A percentile compares a stretch with the other conserved stretches of the same genome.
Conservation (phyloP, 2,113 vertebrate genomes). For the Accipiter cooperii region DNA sequence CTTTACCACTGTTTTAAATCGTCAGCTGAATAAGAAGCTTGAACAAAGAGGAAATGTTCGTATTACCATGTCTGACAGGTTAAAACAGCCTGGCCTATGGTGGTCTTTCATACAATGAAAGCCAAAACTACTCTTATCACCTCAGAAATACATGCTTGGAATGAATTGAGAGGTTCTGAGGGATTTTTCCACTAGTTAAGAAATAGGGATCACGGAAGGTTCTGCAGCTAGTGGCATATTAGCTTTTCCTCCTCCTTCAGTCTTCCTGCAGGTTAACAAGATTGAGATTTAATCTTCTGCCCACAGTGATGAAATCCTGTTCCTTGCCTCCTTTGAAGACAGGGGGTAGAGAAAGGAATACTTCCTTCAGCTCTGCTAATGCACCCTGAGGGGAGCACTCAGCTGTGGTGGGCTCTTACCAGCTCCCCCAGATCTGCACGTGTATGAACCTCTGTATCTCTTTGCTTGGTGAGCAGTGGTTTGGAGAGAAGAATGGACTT, state of each 20-base stretch:
- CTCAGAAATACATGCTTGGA: neutral
- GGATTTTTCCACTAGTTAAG: neutral
- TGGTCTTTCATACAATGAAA: neutral
- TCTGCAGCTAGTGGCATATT: neutral
- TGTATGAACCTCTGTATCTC: neutral
- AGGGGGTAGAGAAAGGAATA: neutral
- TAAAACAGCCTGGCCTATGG: neutral
- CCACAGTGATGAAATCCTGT: neutral
- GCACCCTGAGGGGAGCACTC: neutral
- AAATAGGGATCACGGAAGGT: neutral
- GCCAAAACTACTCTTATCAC: neutral
- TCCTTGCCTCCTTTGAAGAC: neutral
- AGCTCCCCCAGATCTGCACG: neutral
- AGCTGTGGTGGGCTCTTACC: neutral
- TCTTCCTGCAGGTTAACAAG: neutral
- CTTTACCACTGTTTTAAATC: neutral
- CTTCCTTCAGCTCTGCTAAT: neutral
- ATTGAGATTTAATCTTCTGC: neutral
- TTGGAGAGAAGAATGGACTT: neutral
- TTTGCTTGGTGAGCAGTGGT: neutral
- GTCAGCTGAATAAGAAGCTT: neutral
- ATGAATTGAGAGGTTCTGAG: neutral
- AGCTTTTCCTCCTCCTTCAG: neutral
- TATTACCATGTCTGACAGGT: neutral
- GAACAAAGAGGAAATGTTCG: neutral